phyloP scores from a whole-genome alignment of 2,888 invertebrate genomes.

The Lucinisca nassula region DNA sequence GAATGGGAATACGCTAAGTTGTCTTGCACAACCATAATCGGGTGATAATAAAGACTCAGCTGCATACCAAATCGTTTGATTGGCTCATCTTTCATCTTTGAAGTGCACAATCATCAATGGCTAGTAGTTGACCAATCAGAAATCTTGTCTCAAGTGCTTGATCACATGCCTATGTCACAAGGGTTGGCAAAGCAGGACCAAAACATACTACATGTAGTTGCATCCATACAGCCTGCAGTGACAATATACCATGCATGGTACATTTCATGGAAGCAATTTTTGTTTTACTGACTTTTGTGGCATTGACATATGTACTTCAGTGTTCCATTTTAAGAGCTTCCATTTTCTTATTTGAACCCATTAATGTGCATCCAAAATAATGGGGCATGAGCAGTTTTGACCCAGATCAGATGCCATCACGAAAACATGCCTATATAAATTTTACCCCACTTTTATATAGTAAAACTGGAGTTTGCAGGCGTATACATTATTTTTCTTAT shows the following conservation, averaged over 20 bases:
- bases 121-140: slow-evolving; percentile 68
- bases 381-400: too few species aligned
- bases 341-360: too few species aligned
- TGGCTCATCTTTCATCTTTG: slow-evolving; percentile 61
- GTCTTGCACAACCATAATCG: slow-evolving; percentile 47
- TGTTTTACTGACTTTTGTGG: too few species aligned
- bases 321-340: slow-evolving; percentile 5
- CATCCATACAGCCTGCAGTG: too few species aligned
- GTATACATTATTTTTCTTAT: too few species aligned
- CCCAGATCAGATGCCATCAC: too few species aligned
- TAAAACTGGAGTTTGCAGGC: too few species aligned
- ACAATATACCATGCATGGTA: too few species aligned
- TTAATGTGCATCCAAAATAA: too few species aligned
- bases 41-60: slow-evolving; percentile 69
- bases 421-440: too few species aligned
- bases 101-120: slow-evolving; percentile 68
- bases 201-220: not conserved
- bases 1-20: slow-evolving; percentile 80
- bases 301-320: not conserved
- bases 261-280: too few species aligned
- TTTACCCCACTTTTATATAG: too few species aligned
- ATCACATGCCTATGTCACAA: slow-evolving; percentile 55
- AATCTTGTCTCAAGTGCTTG: slow-evolving; percentile 67
- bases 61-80: slow-evolving; percentile 64
- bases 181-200: not conserved